phyloP scores from a whole-genome alignment of 2,113 vertebrate genomes.

The Pithys albifrons region DNA sequence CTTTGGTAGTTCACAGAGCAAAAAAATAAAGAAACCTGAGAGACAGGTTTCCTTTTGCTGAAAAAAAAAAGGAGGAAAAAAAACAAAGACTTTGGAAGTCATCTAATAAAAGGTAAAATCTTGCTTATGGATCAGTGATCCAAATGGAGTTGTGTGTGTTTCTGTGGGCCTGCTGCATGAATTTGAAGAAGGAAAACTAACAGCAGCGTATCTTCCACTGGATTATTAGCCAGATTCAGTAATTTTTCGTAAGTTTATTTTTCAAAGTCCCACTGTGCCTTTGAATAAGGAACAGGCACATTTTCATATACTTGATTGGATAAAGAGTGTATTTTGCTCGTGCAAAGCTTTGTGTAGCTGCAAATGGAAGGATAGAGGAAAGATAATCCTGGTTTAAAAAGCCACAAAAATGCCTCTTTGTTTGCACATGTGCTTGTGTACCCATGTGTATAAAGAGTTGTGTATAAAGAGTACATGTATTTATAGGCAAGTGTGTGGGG shows the following conservation, averaged over 20 bases:
- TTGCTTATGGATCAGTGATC: not conserved
- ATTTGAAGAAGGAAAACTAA: not conserved
- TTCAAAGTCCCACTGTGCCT: not conserved
- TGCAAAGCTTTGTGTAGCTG: constrained; percentile 11
- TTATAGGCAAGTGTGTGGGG: constrained; percentile 3
- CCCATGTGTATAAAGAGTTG: not conserved
- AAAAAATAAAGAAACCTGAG: not conserved
- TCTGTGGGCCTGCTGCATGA: not conserved
- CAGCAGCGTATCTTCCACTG: not conserved
- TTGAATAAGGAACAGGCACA: not conserved
- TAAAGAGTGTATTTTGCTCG: constrained; percentile 48
- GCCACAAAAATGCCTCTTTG: constrained; percentile 26
- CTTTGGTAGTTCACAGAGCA: not conserved
- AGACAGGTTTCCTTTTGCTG: not conserved
- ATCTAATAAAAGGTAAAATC: not conserved
- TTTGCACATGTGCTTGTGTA: constrained; percentile 11
- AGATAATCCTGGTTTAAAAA: constrained; percentile 52
- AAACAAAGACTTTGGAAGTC: not conserved
- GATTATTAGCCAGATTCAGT: not conserved
- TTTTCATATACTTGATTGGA: constrained; percentile 48
- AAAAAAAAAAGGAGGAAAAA: not conserved
- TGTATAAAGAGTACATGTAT: constrained; percentile 32
- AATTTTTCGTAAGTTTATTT: constrained; percentile 1
- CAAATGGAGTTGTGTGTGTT: not conserved
- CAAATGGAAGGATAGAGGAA: constrained; percentile 39